These are phyloP conservation scores for Calliopum simillimum DNA, from an alignment of 2,888 invertebrate species.

Conservation along the genomic window DNA sequence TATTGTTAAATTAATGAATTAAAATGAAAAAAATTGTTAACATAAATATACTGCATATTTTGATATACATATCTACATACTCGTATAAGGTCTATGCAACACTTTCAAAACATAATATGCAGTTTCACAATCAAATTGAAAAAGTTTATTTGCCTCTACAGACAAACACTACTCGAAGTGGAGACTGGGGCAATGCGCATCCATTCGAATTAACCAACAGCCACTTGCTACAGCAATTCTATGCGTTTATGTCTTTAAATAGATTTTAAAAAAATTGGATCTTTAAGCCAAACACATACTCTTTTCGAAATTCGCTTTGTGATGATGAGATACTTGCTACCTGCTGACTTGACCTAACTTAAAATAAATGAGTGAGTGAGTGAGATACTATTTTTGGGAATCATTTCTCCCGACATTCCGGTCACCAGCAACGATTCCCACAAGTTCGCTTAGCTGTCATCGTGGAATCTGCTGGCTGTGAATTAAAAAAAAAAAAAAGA, in stretches of 20 bases:
- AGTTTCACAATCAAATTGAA: conserved; percentile 7
- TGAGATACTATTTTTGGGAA: conserved; percentile 3
- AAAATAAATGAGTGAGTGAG: not conserved
- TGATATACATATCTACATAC: too few relatives aligned
- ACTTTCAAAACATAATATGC: not conserved
- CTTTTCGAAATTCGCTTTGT: too few relatives aligned
- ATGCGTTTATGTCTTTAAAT: conserved; percentile 9
- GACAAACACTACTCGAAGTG: conserved; percentile 3
- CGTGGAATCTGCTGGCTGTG: too few relatives aligned
- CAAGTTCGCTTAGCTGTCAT: not conserved
- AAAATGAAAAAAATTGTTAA: too few relatives aligned
- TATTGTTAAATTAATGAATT: too few relatives aligned
- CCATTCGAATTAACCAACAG: conserved; percentile 8
- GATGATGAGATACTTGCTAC: too few relatives aligned
- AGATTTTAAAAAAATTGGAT: conserved; percentile 4
- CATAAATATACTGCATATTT: too few relatives aligned
- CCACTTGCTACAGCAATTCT: conserved; percentile 32
- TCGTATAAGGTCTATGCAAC: too few relatives aligned
- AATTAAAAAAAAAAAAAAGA: too few relatives aligned
- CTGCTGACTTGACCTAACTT: too few relatives aligned
- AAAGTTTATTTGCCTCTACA: not conserved
- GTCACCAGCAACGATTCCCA: not conserved
- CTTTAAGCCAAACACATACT: too few relatives aligned
- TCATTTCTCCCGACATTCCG: not conserved
- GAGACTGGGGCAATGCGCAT: too few relatives aligned